These are phyloP conservation scores for Lemur catta DNA, from an alignment of 2,797 vertebrate genomes.

Conservation along the genomic window DNA sequence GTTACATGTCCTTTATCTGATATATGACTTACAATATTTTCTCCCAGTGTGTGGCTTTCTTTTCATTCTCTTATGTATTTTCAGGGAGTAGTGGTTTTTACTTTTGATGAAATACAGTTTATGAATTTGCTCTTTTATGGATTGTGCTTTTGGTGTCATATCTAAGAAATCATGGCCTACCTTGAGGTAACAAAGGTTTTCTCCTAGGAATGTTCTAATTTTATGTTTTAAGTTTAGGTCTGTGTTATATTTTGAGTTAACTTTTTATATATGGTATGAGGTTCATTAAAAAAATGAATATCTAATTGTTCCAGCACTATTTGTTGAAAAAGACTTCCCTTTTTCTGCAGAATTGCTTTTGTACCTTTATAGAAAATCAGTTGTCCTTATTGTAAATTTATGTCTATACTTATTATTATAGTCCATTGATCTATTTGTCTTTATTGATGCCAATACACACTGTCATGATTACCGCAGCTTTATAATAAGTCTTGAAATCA, in stretches of 20 bases:
- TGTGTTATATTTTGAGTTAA: background rate
- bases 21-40: background rate
- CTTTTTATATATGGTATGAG: background rate
- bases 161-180: background rate
- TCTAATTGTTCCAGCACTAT: background rate
- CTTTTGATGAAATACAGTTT: background rate
- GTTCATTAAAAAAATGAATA: background rate
- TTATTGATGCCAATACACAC: background rate
- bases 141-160: background rate
- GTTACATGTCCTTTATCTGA: background rate
- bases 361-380: background rate
- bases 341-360: background rate
- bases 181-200: background rate
- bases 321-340: background rate
- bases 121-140: background rate
- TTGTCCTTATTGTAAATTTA: background rate
- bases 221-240: conserved; percentile 6
- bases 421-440: background rate
- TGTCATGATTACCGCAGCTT: background rate
- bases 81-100: background rate
- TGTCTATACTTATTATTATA: background rate
- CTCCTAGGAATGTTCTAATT: background rate
- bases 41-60: background rate
- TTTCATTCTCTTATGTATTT: background rate
- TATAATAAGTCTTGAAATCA: background rate